phyloP scores from a whole-genome alignment of 2,113 vertebrate genomes.

The Calyptomena viridis region DNA sequence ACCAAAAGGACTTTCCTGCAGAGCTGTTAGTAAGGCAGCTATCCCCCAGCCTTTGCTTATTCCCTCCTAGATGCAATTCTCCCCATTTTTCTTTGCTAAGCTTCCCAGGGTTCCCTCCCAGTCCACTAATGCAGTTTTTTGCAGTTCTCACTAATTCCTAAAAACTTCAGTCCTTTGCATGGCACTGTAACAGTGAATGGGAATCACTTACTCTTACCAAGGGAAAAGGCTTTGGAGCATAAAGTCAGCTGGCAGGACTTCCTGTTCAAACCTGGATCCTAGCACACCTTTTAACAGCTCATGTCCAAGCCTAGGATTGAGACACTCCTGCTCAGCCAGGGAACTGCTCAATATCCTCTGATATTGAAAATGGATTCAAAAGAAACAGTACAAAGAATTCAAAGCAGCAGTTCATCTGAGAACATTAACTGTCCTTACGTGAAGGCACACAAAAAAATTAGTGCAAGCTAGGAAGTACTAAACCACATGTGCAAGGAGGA shows the following conservation, averaged over 20 bases:
- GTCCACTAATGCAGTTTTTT: background rate
- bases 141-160: background rate
- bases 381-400: too few species aligned
- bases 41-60: background rate
- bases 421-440: background rate
- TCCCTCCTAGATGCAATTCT: background rate
- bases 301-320: background rate
- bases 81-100: background rate
- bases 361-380: too few species aligned
- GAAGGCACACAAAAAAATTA: background rate
- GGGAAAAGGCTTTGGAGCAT: background rate
- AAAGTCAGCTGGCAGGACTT: background rate
- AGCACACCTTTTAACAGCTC: background rate
- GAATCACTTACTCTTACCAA: background rate
- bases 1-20: background rate
- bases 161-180: background rate
- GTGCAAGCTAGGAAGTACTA: background rate
- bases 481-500: background rate
- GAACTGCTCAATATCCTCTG: background rate
- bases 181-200: background rate
- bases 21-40: background rate
- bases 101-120: background rate
- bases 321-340: background rate
- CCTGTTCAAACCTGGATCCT: background rate
- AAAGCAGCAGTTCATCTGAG: background rate